phyloP scores from a whole-genome alignment of 2,888 invertebrate species.

The Apodemia duryi region DNA sequence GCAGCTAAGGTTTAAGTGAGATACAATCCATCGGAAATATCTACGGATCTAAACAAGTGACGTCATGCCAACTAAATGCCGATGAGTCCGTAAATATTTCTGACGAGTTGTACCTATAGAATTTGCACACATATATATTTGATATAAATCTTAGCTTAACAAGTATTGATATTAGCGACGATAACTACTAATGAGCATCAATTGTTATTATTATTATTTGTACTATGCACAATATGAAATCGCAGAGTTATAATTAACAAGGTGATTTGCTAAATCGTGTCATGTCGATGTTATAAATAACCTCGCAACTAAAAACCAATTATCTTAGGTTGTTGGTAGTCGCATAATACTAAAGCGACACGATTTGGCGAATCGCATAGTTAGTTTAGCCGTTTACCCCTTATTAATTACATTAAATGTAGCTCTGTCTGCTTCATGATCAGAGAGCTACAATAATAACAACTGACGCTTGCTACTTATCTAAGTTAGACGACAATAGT shows the following conservation, averaged over 20 bases:
- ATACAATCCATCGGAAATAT: background rate
- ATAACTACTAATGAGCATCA: background rate
- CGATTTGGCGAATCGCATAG: too few species aligned
- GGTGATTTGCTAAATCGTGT: too few species aligned
- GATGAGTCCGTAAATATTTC: background rate
- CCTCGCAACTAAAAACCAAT: too few species aligned
- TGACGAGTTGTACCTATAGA: background rate
- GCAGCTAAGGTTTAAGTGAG: background rate
- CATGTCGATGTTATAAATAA: too few species aligned
- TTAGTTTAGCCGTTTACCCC: too few species aligned
- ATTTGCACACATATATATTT: background rate
- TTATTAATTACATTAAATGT: too few species aligned
- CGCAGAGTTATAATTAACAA: too few species aligned
- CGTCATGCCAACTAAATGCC: background rate
- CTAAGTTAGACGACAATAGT: constrained; percentile 6
- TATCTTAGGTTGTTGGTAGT: too few species aligned
- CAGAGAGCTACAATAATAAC: constrained; percentile 1
- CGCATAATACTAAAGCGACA: too few species aligned
- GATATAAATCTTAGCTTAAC: background rate
- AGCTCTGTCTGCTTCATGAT: too few species aligned
- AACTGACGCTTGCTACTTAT: constrained; percentile 7
- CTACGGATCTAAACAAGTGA: background rate
- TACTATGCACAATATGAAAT: background rate
- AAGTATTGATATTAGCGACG: background rate
- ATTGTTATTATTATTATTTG: constrained; percentile 7